Conservation (phyloP, 1,140 invertebrate genomes). For the Microplitis mediator region DNA sequence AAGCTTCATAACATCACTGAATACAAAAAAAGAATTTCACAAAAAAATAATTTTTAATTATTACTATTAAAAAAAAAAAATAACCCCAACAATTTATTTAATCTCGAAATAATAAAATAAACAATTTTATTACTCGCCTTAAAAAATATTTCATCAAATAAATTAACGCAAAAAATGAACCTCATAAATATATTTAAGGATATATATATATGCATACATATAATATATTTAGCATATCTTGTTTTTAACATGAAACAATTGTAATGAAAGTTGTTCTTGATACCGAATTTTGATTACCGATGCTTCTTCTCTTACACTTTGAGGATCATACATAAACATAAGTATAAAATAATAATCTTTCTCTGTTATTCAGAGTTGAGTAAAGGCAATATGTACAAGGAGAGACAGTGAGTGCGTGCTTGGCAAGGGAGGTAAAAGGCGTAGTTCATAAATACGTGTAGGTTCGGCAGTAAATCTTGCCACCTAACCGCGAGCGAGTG, state of each 20-base stretch:
- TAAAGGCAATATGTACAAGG: background rate
- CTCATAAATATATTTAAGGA: no score
- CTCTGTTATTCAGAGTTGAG: no score
- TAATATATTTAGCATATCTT: no score
- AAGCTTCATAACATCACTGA: background rate
- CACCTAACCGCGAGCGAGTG: slow-evolving; percentile 50
- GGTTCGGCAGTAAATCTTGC: slow-evolving; percentile 59
- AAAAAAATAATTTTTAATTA: background rate
- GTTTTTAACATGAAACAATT: no score
- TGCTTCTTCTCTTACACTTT: no score
- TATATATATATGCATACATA: no score
- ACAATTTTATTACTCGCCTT: background rate
- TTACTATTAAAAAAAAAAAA: no score
- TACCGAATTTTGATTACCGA: no score
- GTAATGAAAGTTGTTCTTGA: no score
- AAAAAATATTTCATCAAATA: slow-evolving; percentile 2
- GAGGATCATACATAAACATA: no score
- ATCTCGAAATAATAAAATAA: no score
- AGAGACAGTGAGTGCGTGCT: background rate
- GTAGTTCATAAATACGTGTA: slow-evolving; percentile 61
- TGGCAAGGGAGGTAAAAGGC: slow-evolving; percentile 22
- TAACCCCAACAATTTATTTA: background rate
- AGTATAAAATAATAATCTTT: no score
- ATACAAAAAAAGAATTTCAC: background rate
- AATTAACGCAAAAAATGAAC: background rate